Evolutionary conservation across 2,113 vertebrate genomes (phyloP).

Genomic region (Platysteira castanea): DNA sequence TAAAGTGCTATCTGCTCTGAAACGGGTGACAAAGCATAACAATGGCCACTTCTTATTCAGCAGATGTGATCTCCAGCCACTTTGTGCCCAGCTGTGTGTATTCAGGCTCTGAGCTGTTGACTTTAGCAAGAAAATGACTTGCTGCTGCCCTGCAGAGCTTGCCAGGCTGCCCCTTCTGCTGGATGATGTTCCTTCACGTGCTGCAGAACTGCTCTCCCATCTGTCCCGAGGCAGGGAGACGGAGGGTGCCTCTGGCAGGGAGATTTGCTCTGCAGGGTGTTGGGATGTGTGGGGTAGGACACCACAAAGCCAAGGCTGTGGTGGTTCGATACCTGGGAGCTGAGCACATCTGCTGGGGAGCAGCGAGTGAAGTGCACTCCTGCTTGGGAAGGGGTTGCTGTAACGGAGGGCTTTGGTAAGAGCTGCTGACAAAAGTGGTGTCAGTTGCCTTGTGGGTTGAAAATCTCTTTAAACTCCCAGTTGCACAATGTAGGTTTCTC

Average conservation of each 20-base stretch:
- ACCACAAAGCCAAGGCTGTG: background rate
- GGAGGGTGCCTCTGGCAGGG: background rate
- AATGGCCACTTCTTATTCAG: constrained; percentile 47
- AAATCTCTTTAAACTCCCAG: background rate
- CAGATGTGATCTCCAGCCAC: constrained; percentile 43
- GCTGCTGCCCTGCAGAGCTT: background rate
- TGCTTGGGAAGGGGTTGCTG: background rate
- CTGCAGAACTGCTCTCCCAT: background rate
- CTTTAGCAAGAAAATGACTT: constrained; percentile 13
- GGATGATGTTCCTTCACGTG: background rate
- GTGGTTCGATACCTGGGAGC: background rate
- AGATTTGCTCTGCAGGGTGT: background rate
- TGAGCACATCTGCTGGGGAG: background rate
- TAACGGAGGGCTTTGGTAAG: background rate
- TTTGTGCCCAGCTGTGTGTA: constrained; percentile 56
- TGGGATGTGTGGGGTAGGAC: background rate
- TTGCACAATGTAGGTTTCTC: constrained; percentile 36
- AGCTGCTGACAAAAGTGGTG: background rate
- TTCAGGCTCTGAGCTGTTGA: constrained; percentile 42
- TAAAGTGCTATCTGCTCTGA: constrained; percentile 32
- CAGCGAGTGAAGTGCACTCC: background rate
- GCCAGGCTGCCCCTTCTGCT: background rate
- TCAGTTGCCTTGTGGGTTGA: constrained; percentile 15
- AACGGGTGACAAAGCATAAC: constrained; percentile 54
- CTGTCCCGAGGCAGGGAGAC: background rate